A percentile compares a stretch with the other conserved stretches of the same genome.
phyloP scores from a whole-genome alignment of 1,140 invertebrate genomes.

The Heterodera carotae region DNA sequence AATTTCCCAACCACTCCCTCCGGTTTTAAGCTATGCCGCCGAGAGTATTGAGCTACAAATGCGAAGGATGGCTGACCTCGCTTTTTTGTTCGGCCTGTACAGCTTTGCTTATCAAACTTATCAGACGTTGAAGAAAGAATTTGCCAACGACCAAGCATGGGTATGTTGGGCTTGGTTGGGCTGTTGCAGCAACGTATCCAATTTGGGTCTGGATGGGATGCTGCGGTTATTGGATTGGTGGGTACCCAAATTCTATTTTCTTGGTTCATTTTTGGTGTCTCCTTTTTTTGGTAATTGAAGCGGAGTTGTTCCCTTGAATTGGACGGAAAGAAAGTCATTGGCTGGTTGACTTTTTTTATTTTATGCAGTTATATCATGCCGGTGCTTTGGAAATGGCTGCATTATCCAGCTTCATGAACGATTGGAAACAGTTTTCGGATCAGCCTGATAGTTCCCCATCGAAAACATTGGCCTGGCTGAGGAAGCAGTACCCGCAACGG shows the following conservation, averaged over 20 bases:
- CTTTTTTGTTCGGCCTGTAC: constrained; percentile 94
- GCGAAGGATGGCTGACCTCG: constrained; percentile 86
- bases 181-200: no score
- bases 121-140: constrained; percentile 91
- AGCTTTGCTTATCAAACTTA: constrained; percentile 87
- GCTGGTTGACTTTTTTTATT: no score
- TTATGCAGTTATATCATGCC: constrained; percentile 45
- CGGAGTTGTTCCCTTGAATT: no score
- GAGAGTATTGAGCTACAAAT: constrained; percentile 91
- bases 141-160: constrained; percentile 93
- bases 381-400: constrained; percentile 62
- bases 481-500: constrained; percentile 50
- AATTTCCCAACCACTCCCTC: no score
- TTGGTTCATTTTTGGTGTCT: no score
- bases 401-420: constrained; percentile 41
- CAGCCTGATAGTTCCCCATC: constrained; percentile 10
- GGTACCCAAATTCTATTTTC: no score
- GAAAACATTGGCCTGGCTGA: constrained; percentile 21
- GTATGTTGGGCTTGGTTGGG: constrained; percentile 74
- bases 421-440: constrained; percentile 19
- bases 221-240: no score
- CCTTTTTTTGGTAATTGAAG: no score
- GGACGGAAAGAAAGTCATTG: no score
- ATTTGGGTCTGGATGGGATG: no score
- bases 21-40: constrained; percentile 62